Evolutionary conservation across 2,888 invertebrate genomes (phyloP).

Genomic region (Cistogaster globosa): DNA sequence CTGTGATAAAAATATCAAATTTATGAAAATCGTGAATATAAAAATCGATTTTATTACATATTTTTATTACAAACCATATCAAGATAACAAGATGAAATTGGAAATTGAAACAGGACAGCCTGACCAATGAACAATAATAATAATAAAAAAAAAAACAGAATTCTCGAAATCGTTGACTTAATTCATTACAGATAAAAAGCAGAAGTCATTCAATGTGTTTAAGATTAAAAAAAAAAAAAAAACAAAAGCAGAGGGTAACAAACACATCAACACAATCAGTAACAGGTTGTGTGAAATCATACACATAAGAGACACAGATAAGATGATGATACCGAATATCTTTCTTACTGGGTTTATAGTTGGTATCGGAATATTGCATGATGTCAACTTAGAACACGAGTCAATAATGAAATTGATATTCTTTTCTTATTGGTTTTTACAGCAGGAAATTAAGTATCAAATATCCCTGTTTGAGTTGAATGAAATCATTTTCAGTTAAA

Average conservation of each 20-base stretch:
- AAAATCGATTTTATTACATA: slow-evolving; percentile 74
- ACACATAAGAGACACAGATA: slow-evolving; percentile 28
- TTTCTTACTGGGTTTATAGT: background rate
- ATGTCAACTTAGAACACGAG: slow-evolving; percentile 63
- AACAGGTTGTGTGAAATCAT: slow-evolving; percentile 47
- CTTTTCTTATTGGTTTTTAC: background rate
- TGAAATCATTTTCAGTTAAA: slow-evolving; percentile 24
- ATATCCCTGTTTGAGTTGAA: slow-evolving; percentile 41
- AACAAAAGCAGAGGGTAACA: background rate
- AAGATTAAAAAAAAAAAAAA: slow-evolving; percentile 16
- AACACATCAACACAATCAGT: slow-evolving; percentile 27
- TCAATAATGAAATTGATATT: slow-evolving; percentile 66
- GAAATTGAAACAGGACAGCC: slow-evolving; percentile 18
- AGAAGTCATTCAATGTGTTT: background rate
- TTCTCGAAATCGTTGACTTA: slow-evolving; percentile 20
- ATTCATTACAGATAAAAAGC: slow-evolving; percentile 2
- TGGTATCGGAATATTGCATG: slow-evolving; percentile 17
- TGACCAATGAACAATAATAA: background rate
- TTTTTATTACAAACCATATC: slow-evolving; percentile 67
- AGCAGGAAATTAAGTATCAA: slow-evolving; percentile 49
- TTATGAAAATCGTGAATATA: slow-evolving; percentile 70
- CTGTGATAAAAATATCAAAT: slow-evolving; percentile 66
- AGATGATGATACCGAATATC: slow-evolving; percentile 37
- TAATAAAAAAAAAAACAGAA: background rate
- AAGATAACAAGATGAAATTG: slow-evolving; percentile 68